phyloP scores from a whole-genome alignment of 1,140 invertebrate genomes.

The Conus ventricosus region DNA sequence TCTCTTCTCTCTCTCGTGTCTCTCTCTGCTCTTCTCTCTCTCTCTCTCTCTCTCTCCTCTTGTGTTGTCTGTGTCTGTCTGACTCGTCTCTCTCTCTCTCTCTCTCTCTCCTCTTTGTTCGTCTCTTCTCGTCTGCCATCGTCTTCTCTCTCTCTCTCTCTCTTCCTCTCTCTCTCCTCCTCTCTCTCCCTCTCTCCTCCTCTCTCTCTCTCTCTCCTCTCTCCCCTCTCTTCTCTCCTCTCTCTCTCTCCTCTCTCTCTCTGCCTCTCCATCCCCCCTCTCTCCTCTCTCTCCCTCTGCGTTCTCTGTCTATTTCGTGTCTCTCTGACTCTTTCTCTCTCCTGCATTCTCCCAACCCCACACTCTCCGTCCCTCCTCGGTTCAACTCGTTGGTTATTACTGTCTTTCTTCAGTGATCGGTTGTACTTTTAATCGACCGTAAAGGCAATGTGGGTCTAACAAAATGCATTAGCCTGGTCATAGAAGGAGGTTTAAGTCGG shows the following conservation, averaged over 20 bases:
- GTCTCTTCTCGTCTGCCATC: neutral
- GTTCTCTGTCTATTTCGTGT: too few species aligned
- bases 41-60: conserved; percentile 30
- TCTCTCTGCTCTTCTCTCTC: conserved; percentile 29
- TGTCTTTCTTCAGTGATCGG: too few species aligned
- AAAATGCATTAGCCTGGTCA: too few species aligned
- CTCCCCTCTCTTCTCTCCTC: neutral
- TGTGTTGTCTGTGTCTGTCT: too few species aligned
- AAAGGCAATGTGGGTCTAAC: too few species aligned
- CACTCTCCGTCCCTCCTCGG: neutral
- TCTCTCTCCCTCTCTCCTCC: neutral
- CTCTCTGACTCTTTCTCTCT: conserved; percentile 27
- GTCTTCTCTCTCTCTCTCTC: neutral
- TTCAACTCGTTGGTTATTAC: neutral
- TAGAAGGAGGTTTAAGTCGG: too few species aligned
- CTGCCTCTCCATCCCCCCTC: neutral
- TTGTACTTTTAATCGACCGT: too few species aligned
- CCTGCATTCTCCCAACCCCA: neutral
- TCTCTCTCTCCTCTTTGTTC: neutral
- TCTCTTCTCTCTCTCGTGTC: neutral
- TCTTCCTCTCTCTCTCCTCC: neutral
- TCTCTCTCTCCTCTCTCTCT: neutral
- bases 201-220: neutral
- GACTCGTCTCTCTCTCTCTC: neutral
- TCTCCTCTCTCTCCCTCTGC: neutral